phyloP scores from a whole-genome alignment of 1,140 invertebrate genomes.

The Nasonia giraulti region DNA sequence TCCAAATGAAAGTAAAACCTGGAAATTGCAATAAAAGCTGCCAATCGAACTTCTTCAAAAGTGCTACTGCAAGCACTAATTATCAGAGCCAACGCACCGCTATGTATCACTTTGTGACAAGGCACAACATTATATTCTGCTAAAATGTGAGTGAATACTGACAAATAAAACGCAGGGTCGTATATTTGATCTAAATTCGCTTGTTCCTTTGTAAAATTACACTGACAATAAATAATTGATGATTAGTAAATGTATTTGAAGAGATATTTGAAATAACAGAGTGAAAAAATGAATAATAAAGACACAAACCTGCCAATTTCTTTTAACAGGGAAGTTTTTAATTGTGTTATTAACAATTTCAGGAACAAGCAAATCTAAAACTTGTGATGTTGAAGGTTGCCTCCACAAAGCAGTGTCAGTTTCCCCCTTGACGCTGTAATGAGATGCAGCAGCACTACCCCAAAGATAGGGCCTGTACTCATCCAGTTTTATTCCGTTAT shows the following conservation, averaged over 20 bases:
- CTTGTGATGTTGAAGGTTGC: conserved; percentile 81
- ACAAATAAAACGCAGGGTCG: conserved; percentile 83
- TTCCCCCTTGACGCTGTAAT: conserved; percentile 81
- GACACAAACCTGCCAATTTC: conserved; percentile 62
- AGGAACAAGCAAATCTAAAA: conserved; percentile 81
- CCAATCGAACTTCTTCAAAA: conserved; percentile 76
- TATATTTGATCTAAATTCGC: conserved; percentile 72
- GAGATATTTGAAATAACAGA: background rate
- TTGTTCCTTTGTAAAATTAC: conserved; percentile 10
- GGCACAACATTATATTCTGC: conserved; percentile 79
- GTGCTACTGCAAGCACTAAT: conserved; percentile 79
- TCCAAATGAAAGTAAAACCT: conserved; percentile 82
- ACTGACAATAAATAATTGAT: conserved; percentile 10
- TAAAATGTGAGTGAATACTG: conserved; percentile 80
- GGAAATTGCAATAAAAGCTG: conserved; percentile 80
- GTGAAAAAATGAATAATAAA: background rate
- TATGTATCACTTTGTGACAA: conserved; percentile 79
- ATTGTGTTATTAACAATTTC: conserved; percentile 80
- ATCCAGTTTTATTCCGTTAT: conserved; percentile 76
- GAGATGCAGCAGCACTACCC: conserved; percentile 83
- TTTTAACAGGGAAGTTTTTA: conserved; percentile 78
- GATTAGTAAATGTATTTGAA: background rate
- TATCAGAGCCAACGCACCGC: conserved; percentile 79
- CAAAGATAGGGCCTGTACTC: conserved; percentile 86
- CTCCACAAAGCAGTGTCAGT: conserved; percentile 79